Base-by-base conservation (phyloP, 1,140 invertebrate genomes). In the Hesperophylax magnus region DNA sequence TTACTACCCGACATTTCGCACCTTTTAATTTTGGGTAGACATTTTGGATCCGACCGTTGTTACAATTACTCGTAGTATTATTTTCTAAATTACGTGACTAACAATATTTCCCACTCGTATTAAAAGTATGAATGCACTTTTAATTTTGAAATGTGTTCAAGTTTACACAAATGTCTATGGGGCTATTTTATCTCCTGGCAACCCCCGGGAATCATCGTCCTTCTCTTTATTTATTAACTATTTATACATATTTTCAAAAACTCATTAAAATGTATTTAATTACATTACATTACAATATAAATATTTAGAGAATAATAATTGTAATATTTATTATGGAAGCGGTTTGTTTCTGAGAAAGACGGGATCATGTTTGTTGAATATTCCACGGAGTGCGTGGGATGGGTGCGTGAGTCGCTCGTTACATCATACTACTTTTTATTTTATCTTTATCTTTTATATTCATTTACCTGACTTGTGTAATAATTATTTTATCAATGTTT, bases 241-340 rank as follows among this genome's bases (percentile, higher is more conserved):
- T 58, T 56, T 75, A 75, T 56, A 56, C 53, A 58, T 75, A 53
- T 60, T 75, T 75, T 75, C 53, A 60, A 58, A 54, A 54, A 75
- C 72, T 75, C 72, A 58, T 75, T 75, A 56, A 75, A 75, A 67
- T 81, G 69, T 83, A 83, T 78, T 24, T 78, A 56, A 74, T 60
- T 77, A 75, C 72, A 77, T 78, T 78, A 65, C 72, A 61, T 27
- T 27, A 27, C 27, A 27, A 27, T 27, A 27, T 76, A 79, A 82
- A 53, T 82, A 71, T 82, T 74, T 80, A 77, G 31, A 54, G 72
- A 80, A 79, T 80, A 76, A 67, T 79, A 77, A 69, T 82, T 67
- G 74, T 82, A 82, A 80, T 82, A 78, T 69, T 82, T 80, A 76
- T 79, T 61, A 63, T 60, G 67, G 54, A 82, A 78, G 53, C 72